phyloP scores from a whole-genome alignment of 1,140 invertebrate genomes.

The Drosophila mojavensis region DNA sequence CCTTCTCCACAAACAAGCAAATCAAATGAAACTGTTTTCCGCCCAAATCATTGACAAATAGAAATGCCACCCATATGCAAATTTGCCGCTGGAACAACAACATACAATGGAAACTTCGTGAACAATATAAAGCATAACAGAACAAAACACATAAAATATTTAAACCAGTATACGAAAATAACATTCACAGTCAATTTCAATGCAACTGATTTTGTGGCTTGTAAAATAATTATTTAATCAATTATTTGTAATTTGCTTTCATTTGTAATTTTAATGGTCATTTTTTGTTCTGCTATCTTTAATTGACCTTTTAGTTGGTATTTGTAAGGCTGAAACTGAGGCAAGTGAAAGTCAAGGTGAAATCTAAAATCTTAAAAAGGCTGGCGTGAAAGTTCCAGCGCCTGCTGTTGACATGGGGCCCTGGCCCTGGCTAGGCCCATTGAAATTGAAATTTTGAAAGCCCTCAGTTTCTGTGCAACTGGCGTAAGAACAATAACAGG shows the following conservation, averaged over 20 bases:
- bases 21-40: constrained; percentile 20
- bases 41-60: constrained; percentile 38
- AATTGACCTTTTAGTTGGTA: constrained; percentile 43
- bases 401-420: constrained; percentile 63
- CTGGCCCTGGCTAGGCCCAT: constrained; percentile 59
- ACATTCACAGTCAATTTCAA: background rate
- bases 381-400: constrained; percentile 47
- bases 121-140: background rate
- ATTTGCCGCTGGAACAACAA: background rate
- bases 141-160: constrained; percentile 7
- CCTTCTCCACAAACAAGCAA: constrained; percentile 2
- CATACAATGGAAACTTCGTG: background rate
- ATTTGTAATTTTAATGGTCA: background rate
- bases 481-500: constrained; percentile 63
- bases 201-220: constrained; percentile 1
- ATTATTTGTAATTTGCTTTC: constrained; percentile 16
- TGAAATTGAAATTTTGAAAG: constrained; percentile 43
- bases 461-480: constrained; percentile 29
- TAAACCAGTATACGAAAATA: background rate
- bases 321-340: constrained; percentile 26
- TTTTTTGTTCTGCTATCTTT: background rate
- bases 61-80: constrained; percentile 31
- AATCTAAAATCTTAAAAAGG: constrained; percentile 29
- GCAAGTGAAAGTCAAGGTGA: constrained; percentile 60
- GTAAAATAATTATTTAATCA: constrained; percentile 22